Conservation (phyloP, 2,888 invertebrate species). For the Palloptera scutellata region DNA sequence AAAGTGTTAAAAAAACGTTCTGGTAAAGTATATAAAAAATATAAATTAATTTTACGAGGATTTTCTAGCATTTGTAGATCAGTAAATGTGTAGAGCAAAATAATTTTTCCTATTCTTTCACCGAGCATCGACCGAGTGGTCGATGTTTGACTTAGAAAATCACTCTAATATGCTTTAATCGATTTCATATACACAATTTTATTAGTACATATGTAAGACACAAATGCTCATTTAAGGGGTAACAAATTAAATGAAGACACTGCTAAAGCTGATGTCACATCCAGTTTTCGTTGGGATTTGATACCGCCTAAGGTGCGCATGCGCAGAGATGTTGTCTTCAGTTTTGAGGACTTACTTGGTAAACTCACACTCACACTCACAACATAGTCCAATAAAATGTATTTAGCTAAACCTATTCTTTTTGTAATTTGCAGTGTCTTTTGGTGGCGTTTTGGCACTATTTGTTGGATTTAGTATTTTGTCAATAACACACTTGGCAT, state of each 20-base stretch:
- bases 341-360: slow-evolving; percentile 69
- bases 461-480: slow-evolving; percentile 67
- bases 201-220: background rate
- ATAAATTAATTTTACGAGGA: background rate
- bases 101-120: no score
- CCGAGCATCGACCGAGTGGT: no score
- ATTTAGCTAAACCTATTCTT: background rate
- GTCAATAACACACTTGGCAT: slow-evolving; percentile 62
- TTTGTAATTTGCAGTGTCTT: slow-evolving; percentile 62
- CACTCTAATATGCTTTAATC: no score
- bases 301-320: slow-evolving; percentile 67
- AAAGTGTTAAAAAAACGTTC: slow-evolving; percentile 57
- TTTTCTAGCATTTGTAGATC: background rate
- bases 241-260: slow-evolving; percentile 46
- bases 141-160: no score
- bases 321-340: slow-evolving; percentile 68
- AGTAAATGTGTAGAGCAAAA: no score
- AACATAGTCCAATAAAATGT: background rate
- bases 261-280: slow-evolving; percentile 52
- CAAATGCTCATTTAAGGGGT: slow-evolving; percentile 40
- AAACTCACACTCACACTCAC: slow-evolving; percentile 20
- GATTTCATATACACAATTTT: background rate
- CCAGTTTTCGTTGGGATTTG: slow-evolving; percentile 67
- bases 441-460: slow-evolving; percentile 66
- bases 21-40: slow-evolving; percentile 41